Conservation (phyloP, 1,140 invertebrate species). For the Physella acuta region DNA sequence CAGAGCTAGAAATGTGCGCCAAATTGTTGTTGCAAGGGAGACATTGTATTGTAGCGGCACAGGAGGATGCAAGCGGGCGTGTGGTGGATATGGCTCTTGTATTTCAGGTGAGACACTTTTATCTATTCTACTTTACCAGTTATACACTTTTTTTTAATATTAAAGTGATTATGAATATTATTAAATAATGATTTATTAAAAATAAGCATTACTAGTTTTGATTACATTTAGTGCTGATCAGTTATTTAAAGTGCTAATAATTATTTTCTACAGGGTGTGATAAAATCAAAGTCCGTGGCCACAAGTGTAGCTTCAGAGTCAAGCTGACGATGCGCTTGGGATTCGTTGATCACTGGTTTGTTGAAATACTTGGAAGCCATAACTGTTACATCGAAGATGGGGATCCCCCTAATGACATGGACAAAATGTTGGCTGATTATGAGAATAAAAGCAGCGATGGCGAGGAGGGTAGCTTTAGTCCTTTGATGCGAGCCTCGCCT, state of each 20-base stretch:
- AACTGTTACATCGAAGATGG: conserved; percentile 26
- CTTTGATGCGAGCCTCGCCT: conserved; percentile 2
- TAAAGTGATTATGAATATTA: neutral
- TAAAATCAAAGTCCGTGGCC: conserved; percentile 51
- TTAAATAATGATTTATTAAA: too few species aligned
- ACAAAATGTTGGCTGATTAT: conserved; percentile 26
- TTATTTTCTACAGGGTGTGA: conserved; percentile 46
- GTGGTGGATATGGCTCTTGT: conserved; percentile 51
- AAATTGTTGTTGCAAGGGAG: conserved; percentile 52
- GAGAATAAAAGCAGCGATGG: conserved; percentile 22
- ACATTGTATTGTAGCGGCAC: conserved; percentile 53
- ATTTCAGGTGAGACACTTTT: conserved; percentile 39
- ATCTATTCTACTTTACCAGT: neutral
- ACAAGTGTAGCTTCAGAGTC: conserved; percentile 52
- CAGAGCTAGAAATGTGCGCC: conserved; percentile 50
- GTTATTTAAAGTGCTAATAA: neutral
- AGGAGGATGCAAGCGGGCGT: conserved; percentile 47
- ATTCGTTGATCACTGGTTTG: conserved; percentile 54
- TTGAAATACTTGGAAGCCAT: conserved; percentile 51
- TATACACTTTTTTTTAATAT: neutral
- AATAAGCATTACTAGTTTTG: too few species aligned
- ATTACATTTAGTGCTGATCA: too few species aligned
- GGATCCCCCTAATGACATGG: conserved; percentile 14
- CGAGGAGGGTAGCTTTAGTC: conserved; percentile 6
- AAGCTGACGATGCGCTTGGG: conserved; percentile 54